These are phyloP conservation scores for Xanthorhoe designata DNA, from an alignment of 2,888 invertebrate species.

Conservation along the genomic window DNA sequence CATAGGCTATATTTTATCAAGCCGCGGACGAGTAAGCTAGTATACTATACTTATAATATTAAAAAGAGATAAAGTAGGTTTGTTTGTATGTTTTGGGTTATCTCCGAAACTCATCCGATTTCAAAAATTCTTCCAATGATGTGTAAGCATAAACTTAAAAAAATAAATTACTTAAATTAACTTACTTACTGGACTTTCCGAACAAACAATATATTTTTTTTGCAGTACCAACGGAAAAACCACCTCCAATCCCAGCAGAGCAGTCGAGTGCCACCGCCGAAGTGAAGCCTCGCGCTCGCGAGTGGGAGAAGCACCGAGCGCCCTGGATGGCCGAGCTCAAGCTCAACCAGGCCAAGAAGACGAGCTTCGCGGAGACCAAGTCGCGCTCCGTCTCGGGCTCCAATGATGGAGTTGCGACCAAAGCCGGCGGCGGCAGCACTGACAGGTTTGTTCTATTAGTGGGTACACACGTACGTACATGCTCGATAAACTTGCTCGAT, in stretches of 20 bases:
- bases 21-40: too few relatives aligned
- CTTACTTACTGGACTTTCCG: too few relatives aligned
- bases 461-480: background rate
- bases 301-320: slow-evolving; percentile 90
- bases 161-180: too few relatives aligned
- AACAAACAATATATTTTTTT: background rate
- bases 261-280: slow-evolving; percentile 66
- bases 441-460: slow-evolving; percentile 57
- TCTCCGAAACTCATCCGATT: too few relatives aligned
- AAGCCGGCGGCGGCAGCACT: slow-evolving; percentile 66
- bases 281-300: slow-evolving; percentile 87
- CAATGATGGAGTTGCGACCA: slow-evolving; percentile 55
- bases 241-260: slow-evolving; percentile 39
- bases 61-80: too few relatives aligned
- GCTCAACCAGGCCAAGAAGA: slow-evolving; percentile 90
- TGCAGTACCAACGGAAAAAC: slow-evolving; percentile 36
- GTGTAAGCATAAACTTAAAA: too few relatives aligned
- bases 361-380: slow-evolving; percentile 73
- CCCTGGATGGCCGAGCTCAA: slow-evolving; percentile 94
- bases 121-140: too few relatives aligned
- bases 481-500: too few relatives aligned
- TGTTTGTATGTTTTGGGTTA: too few relatives aligned
- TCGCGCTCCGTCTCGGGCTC: slow-evolving; percentile 63
- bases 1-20: too few relatives aligned
- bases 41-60: too few relatives aligned